Percentiles rank a stretch among this genome's conserved stretches.
Conservation (phyloP, 2,113 vertebrate genomes). For the Nannospalax galili region DNA sequence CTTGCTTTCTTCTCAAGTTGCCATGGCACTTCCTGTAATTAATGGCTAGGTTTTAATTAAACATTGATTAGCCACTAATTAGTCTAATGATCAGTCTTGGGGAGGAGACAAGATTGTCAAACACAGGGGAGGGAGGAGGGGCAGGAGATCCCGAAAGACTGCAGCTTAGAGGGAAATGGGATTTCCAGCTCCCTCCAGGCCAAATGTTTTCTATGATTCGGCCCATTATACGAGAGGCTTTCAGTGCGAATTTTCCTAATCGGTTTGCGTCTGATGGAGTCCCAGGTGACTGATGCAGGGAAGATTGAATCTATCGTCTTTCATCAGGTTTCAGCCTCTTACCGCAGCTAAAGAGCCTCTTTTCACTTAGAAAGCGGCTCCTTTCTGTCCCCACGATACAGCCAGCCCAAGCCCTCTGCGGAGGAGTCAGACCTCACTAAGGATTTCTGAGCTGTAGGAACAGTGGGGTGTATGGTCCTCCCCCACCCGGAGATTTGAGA, state of each 20-base stretch:
- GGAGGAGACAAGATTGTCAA: constrained; percentile 86
- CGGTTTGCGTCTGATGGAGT: constrained; percentile 83
- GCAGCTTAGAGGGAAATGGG: constrained; percentile 81
- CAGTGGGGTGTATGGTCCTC: no score
- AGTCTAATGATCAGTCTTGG: constrained; percentile 92
- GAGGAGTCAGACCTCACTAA: not conserved
- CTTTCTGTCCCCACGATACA: constrained; percentile 71
- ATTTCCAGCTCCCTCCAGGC: constrained; percentile 83
- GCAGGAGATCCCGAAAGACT: constrained; percentile 85
- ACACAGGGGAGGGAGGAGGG: constrained; percentile 64
- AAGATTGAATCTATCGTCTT: constrained; percentile 83
- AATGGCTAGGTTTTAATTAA: constrained; percentile 94
- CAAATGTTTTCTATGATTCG: constrained; percentile 82
- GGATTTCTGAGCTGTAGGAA: not conserved
- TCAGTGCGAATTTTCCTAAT: constrained; percentile 87
- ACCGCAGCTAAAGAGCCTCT: constrained; percentile 79
- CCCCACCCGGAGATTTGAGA: not conserved
- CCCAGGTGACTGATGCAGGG: constrained; percentile 84
- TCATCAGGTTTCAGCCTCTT: constrained; percentile 87
- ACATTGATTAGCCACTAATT: constrained; percentile 95
- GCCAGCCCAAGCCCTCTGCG: not conserved
- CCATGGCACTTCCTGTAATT: constrained; percentile 88
- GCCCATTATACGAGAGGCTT: constrained; percentile 87
- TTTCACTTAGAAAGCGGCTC: constrained; percentile 71
- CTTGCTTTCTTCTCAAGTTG: constrained; percentile 79